Conservation (phyloP, 2,797 vertebrate species). For the Ctenopoma kingsleyae region DNA sequence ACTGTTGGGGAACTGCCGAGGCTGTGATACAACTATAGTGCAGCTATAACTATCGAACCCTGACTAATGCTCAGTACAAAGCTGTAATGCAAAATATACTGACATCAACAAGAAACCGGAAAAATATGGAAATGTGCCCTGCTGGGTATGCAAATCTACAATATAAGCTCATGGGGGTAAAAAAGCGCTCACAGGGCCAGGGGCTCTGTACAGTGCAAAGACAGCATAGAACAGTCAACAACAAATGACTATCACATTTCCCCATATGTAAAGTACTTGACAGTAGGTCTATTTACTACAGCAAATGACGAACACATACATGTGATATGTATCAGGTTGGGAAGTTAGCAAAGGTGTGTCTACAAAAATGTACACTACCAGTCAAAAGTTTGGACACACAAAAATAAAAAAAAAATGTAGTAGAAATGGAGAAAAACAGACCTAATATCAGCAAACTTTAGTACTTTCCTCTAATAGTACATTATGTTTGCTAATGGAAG, state of each 20-base stretch:
- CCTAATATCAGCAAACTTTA: too few species aligned
- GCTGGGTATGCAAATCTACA: constrained; percentile 75
- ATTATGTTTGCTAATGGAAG: too few species aligned
- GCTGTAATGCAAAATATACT: constrained; percentile 36
- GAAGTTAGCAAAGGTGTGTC: too few species aligned
- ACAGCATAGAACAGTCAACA: constrained; percentile 57
- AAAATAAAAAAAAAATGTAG: too few species aligned
- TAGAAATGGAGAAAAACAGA: too few species aligned
- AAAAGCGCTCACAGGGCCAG: constrained; percentile 16
- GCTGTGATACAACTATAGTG: neutral
- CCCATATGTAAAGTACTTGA: constrained; percentile 50
- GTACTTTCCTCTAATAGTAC: too few species aligned
- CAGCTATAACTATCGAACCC: neutral
- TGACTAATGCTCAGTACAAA: constrained; percentile 26
- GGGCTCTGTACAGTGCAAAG: constrained; percentile 31
- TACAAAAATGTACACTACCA: too few species aligned
- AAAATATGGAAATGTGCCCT: constrained; percentile 78
- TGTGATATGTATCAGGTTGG: neutral
- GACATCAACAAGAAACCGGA: constrained; percentile 28
- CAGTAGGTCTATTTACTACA: constrained; percentile 29
- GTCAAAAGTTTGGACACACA: too few species aligned
- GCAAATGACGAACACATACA: neutral
- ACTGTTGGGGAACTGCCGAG: too few species aligned
- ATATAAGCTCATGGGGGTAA: constrained; percentile 13
- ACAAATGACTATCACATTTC: constrained; percentile 54